Evolutionary conservation across 2,113 vertebrate genomes (phyloP), one percentile per base, ranked within the genome.

Genomic region (Nipponia nippon): DNA sequence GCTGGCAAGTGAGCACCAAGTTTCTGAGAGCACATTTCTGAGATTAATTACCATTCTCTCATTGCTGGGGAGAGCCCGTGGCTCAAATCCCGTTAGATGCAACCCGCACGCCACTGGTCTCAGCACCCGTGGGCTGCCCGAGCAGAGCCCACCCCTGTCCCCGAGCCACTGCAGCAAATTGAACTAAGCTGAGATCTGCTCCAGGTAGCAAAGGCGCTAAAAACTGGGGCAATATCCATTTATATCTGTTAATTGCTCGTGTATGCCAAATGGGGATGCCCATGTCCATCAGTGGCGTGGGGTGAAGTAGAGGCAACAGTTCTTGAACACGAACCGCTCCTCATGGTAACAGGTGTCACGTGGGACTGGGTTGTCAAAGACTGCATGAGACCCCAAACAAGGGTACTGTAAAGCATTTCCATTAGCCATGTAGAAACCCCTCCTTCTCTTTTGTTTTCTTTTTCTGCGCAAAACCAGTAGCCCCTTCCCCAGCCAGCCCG

Each of bases 301-400:
- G 42, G 20, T 34, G 78, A 10, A 27, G 21, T 50, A 40, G 46
- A 25, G 11, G 5, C 8, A 27, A 2, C 47, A 25, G 23, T 38
- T 40, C 42, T 13, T 5, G 15, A 16, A 2, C 72, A 12, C 42
- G 21, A 22, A 30, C 36, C 0, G 3, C 61, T 72, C 17, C 58
- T 38, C 2, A 0, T 2, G 34, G 49, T 10, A 34, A 5, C 0
- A 2, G 10, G 19, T 7, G 14, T 25, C 1, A 0, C 0, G 5
- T 4, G 26, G 53, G 44, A 16, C 10, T 3, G 30, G 6, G 9
- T 3, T 49, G 47, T 17, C 55, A 38, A 40, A 30, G 23, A 12
- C 32, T 10, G 10, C 9, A 2, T 4, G 36, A 25, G 65, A 56
- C 9, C 25, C 47, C 53, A 18, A 8, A 23, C 9, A 4, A 7